Conservation (phyloP, 2,888 invertebrate species). For the Philaethria dido region DNA sequence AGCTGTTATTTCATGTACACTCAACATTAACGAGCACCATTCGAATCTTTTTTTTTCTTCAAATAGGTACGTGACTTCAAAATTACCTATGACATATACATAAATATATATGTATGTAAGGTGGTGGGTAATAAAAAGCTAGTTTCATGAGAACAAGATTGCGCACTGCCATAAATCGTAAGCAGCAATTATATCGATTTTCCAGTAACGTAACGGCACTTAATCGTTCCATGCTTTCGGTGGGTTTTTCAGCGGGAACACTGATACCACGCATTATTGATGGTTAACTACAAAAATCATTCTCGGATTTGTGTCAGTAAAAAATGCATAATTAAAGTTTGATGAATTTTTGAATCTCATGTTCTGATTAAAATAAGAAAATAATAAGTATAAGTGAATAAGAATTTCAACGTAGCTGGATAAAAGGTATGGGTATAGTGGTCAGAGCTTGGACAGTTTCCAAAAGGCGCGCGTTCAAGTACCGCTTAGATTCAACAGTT, state of each 20-base stretch:
- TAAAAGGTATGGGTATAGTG: no score
- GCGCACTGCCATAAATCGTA: conserved; percentile 16
- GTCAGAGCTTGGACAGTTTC: no score
- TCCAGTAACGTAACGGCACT: conserved; percentile 31
- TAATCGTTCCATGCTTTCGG: conserved; percentile 23
- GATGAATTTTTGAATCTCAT: not conserved
- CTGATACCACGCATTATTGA: not conserved
- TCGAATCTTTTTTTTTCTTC: no score
- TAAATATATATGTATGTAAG: not conserved
- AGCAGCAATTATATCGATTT: conserved; percentile 28
- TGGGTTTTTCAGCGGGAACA: conserved; percentile 4
- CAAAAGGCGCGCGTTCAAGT: no score
- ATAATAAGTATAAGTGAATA: no score
- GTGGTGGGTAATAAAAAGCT: not conserved
- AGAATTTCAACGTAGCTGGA: no score
- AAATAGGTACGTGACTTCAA: not conserved
- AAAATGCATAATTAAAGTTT: not conserved
- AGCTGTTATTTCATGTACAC: no score
- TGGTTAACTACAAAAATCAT: not conserved
- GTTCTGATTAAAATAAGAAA: no score
- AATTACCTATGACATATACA: not conserved
- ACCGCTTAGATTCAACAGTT: no score
- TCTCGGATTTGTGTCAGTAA: not conserved
- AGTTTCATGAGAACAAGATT: conserved; percentile 7
- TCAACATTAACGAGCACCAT: no score